Percentiles rank a stretch among this genome's conserved stretches.
phyloP scores from a whole-genome alignment of 2,113 vertebrate species.

The Bombycilla garrulus region DNA sequence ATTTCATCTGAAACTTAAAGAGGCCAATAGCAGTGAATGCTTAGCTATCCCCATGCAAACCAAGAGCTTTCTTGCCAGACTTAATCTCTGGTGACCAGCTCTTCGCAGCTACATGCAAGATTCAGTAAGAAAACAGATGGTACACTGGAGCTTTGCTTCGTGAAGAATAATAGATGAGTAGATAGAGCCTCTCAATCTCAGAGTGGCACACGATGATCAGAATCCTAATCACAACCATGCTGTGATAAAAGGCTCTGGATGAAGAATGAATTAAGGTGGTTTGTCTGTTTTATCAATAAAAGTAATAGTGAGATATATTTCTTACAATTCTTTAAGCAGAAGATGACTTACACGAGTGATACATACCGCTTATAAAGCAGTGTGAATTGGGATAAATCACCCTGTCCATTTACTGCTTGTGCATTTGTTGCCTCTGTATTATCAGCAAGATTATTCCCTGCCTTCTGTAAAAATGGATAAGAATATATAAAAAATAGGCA shows the following conservation, averaged over 20 bases:
- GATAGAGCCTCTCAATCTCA: slow-evolving; percentile 65
- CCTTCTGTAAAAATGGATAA: slow-evolving; percentile 61
- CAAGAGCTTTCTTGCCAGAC: slow-evolving; percentile 18
- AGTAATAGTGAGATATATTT: slow-evolving; percentile 75
- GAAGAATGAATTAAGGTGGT: slow-evolving; percentile 73
- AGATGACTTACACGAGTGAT: slow-evolving; percentile 62
- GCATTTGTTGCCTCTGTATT: slow-evolving; percentile 58
- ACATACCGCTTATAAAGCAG: slow-evolving; percentile 71
- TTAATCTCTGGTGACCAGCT: slow-evolving; percentile 34
- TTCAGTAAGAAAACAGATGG: slow-evolving; percentile 70
- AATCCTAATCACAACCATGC: slow-evolving; percentile 62
- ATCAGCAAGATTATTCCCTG: slow-evolving; percentile 67
- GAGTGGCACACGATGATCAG: slow-evolving; percentile 55
- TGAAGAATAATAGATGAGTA: slow-evolving; percentile 72
- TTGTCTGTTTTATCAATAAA: slow-evolving; percentile 74
- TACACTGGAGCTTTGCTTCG: slow-evolving; percentile 49
- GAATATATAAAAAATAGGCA: slow-evolving; percentile 48
- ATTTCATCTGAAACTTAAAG: slow-evolving; percentile 14
- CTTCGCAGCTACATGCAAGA: slow-evolving; percentile 52
- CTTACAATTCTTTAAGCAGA: slow-evolving; percentile 72
- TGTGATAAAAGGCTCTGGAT: slow-evolving; percentile 67
- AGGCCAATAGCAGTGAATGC: neutral
- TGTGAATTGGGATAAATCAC: slow-evolving; percentile 76
- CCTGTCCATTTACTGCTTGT: slow-evolving; percentile 66
- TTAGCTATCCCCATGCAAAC: neutral